Base-by-base conservation (phyloP, 2,113 vertebrate species). In the Apaloderma vittatum region DNA sequence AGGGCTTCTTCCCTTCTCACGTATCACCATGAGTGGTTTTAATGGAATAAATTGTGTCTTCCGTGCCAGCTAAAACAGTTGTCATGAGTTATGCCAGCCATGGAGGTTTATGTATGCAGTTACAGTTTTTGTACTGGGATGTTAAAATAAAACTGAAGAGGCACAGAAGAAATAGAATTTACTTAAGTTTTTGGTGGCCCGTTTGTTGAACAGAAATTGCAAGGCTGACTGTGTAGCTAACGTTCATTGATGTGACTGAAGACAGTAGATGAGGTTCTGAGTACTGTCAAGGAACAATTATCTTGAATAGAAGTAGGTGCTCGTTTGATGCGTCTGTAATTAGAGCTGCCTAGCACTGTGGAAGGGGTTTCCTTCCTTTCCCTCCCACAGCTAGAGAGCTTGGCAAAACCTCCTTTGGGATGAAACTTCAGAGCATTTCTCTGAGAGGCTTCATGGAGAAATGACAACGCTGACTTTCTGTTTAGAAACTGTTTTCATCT, bases 91-190 rank as follows among this genome's bases (percentile, higher is more conserved):
- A 71, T 51, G 72, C 65, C 34, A 55, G 52, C 86, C 55, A 15
- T 59, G 59, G 61, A 93, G 63, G 49, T 78, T 88, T 95, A 66
- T 7, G 4, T 74, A 66, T 40, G 51, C 52, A 72, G 48, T 83
- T 93, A 70, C 30, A 66, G 26, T 63, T 94, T 92, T 75, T 84
- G 19, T 91, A 45, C 17, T 90, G 86, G 48, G 15, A 37, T 88
- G 79, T 84, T 75, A 91, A 86, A 88, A 78, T 62, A 89, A 55
- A 93, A 76, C 34, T 81, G 48, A 92, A 78, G 29, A 63, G 30
- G 22, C 74, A 62, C n/a, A 49, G 61, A 71, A 55, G 67, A 71
- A 88, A 71, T 20, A 55, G 36, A 78, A 65, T 87, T 77, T 89
- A 26, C 52, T 72, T 85, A 16, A 15, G 34, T 2, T 78, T 87